Conservation (phyloP, 1,140 invertebrate species). For the Drosophila kurseongensis region DNA sequence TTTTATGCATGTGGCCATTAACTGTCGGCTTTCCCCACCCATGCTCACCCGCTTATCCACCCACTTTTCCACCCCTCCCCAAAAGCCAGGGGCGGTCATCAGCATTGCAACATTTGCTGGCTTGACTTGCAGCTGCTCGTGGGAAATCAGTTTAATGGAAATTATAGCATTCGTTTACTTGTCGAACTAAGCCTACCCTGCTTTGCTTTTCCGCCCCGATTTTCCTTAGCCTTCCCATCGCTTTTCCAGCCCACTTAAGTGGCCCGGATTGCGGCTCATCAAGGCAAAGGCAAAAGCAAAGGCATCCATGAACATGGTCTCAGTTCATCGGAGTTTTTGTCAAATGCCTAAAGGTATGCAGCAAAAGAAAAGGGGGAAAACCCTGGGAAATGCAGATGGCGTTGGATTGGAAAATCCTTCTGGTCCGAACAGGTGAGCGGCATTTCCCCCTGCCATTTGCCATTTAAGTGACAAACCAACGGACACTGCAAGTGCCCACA, state of each 20-base stretch:
- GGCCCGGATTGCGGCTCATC: conserved; percentile 34
- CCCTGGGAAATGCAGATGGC: conserved; percentile 3
- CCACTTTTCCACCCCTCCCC: neutral
- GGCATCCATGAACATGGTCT: conserved; percentile 1
- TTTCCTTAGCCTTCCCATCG: neutral
- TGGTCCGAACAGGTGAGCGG: conserved; percentile 9
- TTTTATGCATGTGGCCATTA: conserved; percentile 74
- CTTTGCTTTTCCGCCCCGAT: neutral
- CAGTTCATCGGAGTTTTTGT: conserved; percentile 39
- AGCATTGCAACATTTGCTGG: conserved; percentile 71
- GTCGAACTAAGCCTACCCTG: conserved; percentile 51
- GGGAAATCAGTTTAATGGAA: conserved; percentile 83
- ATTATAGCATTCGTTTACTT: conserved; percentile 83
- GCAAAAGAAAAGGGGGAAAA: conserved; percentile 16
- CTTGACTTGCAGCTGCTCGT: conserved; percentile 68
- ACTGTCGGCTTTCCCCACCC: conserved; percentile 32
- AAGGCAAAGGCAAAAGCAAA: conserved; percentile 30
- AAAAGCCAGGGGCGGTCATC: conserved; percentile 39
- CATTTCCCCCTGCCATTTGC: conserved; percentile 31
- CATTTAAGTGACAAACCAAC: conserved; percentile 70
- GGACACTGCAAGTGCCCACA: conserved; percentile 53
- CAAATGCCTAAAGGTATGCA: conserved; percentile 71
- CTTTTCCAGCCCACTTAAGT: conserved; percentile 41
- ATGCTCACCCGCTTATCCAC: no score
- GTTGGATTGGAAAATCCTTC: conserved; percentile 46